Evolutionary conservation across 1,140 invertebrate genomes (phyloP).

Genomic region (Globodera ellingtonae): DNA sequence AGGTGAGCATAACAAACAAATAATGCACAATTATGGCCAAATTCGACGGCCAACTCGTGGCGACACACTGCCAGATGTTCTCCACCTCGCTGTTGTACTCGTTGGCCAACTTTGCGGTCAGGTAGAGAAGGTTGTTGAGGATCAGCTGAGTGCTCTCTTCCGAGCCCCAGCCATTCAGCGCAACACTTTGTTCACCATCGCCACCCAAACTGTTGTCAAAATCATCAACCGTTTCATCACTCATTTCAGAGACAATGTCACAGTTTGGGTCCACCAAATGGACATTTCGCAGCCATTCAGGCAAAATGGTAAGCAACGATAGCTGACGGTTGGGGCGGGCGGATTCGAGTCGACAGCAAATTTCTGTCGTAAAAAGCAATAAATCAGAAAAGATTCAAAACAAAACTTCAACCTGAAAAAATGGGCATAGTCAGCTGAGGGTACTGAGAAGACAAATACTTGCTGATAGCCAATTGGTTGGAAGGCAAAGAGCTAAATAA

Average conservation of each 20-base stretch:
- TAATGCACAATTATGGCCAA: constrained; percentile 95
- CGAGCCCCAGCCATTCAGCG: constrained; percentile 29
- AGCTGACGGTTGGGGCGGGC: constrained; percentile 46
- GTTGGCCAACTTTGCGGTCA: constrained; percentile 94
- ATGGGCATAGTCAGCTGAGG: constrained; percentile 97
- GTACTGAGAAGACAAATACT: constrained; percentile 86
- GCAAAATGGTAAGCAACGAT: constrained; percentile 80
- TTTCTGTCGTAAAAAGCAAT: constrained; percentile 72
- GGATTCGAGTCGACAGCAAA: constrained; percentile 89
- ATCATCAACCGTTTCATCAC: neutral
- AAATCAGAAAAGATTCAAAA: constrained; percentile 54
- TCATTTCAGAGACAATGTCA: constrained; percentile 71
- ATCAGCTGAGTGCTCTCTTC: constrained; percentile 98
- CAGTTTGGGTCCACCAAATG: constrained; percentile 94
- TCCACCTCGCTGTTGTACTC: constrained; percentile 92
- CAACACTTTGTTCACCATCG: constrained; percentile 16
- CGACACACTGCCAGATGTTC: constrained; percentile 90
- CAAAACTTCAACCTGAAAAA: constrained; percentile 79
- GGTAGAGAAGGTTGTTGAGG: constrained; percentile 95
- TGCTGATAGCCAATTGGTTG: constrained; percentile 83
- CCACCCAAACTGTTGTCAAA: neutral
- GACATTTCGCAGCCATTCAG: constrained; percentile 91
- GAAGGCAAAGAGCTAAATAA: constrained; percentile 54
- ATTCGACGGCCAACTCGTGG: constrained; percentile 93
- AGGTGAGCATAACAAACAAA: constrained; percentile 89